Conservation (phyloP, 2,113 vertebrate genomes). For the Toxostoma redivivum region DNA sequence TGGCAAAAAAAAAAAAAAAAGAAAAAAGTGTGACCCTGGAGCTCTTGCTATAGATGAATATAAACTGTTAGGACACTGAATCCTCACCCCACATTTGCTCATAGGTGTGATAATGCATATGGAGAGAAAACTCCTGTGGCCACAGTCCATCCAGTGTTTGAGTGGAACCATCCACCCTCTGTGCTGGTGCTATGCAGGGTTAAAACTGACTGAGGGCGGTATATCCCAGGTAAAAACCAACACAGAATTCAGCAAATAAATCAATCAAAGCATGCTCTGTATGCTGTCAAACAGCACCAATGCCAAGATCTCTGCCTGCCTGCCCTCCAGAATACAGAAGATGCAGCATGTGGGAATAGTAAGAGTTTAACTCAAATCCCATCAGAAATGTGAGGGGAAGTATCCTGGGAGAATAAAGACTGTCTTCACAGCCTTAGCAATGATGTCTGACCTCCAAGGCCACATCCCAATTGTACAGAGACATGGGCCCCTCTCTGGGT, state of each 20-base stretch:
- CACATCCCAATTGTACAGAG: background rate
- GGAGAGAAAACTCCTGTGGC: background rate
- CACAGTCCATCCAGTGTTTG: background rate
- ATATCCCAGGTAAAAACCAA: background rate
- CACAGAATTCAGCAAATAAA: background rate
- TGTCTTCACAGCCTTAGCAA: background rate
- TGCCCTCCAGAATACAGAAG: background rate
- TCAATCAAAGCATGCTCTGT: background rate
- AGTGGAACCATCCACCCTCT: background rate
- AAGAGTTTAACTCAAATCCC: background rate
- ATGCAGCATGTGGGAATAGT: background rate
- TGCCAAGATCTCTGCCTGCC: background rate
- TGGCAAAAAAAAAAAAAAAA: background rate
- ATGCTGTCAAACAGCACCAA: background rate
- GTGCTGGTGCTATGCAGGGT: background rate
- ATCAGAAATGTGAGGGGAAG: background rate
- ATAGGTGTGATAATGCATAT: background rate
- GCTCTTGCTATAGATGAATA: background rate
- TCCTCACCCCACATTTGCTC: background rate
- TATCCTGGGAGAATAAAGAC: background rate
- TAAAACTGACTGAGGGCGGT: background rate
- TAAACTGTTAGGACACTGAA: rapidly evolving
- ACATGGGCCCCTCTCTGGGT: background rate
- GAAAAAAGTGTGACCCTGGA: background rate
- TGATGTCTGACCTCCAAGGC: background rate